Evolutionary conservation across 2,797 vertebrate genomes (phyloP).

Genomic region (Chelidonichthys spinosus): DNA sequence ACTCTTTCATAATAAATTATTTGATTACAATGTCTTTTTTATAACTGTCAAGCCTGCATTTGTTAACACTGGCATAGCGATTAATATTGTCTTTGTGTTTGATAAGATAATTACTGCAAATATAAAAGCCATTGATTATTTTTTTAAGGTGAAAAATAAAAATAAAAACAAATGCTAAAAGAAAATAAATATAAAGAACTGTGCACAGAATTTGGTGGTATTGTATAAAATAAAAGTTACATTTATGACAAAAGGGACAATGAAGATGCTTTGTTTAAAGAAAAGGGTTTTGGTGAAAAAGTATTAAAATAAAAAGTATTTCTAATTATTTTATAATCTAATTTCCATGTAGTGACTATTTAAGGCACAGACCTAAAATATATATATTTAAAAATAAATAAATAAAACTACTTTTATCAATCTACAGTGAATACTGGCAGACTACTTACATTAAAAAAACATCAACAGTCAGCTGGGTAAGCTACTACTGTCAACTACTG

Average conservation of each 20-base stretch:
- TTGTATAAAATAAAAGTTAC: not conserved
- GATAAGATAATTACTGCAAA: not conserved
- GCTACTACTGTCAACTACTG: conserved; percentile 21
- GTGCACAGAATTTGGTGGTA: not conserved
- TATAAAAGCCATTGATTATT: not conserved
- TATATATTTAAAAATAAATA: too few species aligned
- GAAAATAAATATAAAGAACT: not conserved
- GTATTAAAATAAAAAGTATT: not conserved
- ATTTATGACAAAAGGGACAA: not conserved
- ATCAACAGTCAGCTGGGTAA: conserved; percentile 36
- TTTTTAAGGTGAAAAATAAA: not conserved
- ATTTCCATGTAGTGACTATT: conserved; percentile 19
- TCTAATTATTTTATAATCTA: not conserved
- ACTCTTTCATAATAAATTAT: conserved; percentile 14
- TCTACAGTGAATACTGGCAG: conserved; percentile 20
- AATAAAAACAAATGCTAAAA: not conserved
- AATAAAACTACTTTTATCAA: not conserved
- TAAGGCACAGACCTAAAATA: conserved; percentile 10
- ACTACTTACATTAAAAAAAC: conserved; percentile 39
- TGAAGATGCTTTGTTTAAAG: conserved; percentile 1
- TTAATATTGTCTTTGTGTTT: not conserved
- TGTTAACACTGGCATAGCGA: not conserved
- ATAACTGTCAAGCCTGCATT: not conserved
- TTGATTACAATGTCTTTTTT: not conserved
- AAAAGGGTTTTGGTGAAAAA: not conserved